phyloP scores from a whole-genome alignment of 2,888 invertebrate species.

The Venusia cambrica region DNA sequence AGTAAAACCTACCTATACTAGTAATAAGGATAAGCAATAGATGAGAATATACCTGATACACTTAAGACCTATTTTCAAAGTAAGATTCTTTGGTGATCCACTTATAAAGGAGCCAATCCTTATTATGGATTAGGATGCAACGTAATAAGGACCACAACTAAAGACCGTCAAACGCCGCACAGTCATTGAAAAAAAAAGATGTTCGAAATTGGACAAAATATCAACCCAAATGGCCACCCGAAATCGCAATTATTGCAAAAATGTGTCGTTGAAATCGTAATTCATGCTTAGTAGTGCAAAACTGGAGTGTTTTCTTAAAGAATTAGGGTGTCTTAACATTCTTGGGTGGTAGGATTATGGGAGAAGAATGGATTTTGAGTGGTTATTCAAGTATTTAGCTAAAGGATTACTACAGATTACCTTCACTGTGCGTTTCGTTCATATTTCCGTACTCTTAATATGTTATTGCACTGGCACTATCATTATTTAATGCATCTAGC shows the following conservation, averaged over 20 bases:
- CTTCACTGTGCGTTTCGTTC: constrained; percentile 25
- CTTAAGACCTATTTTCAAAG: not conserved
- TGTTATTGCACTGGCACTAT: too few relatives aligned
- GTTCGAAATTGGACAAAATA: constrained; percentile 17
- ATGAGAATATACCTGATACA: too few relatives aligned
- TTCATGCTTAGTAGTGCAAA: constrained; percentile 40
- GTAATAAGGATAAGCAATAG: too few relatives aligned
- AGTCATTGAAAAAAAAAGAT: constrained; percentile 3
- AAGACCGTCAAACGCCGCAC: constrained; percentile 32
- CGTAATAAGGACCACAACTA: constrained; percentile 15
- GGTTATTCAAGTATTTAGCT: constrained; percentile 51
- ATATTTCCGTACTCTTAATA: too few relatives aligned
- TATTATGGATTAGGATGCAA: constrained; percentile 17
- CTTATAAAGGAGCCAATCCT: constrained; percentile 9
- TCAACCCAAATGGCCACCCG: constrained; percentile 35
- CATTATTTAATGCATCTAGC: too few relatives aligned
- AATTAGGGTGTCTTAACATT: constrained; percentile 29
- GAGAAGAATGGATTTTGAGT: constrained; percentile 43
- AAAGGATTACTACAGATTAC: constrained; percentile 68
- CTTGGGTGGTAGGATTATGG: constrained; percentile 54
- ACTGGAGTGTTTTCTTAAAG: constrained; percentile 38
- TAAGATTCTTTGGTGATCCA: constrained; percentile 1
- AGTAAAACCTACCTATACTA: too few relatives aligned
- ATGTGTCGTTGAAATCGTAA: constrained; percentile 29
- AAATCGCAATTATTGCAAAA: constrained; percentile 30